A percentile compares a stretch with the other conserved stretches of the same genome.
phyloP scores from a whole-genome alignment of 2,888 invertebrate genomes.

The Clostera curtula region DNA sequence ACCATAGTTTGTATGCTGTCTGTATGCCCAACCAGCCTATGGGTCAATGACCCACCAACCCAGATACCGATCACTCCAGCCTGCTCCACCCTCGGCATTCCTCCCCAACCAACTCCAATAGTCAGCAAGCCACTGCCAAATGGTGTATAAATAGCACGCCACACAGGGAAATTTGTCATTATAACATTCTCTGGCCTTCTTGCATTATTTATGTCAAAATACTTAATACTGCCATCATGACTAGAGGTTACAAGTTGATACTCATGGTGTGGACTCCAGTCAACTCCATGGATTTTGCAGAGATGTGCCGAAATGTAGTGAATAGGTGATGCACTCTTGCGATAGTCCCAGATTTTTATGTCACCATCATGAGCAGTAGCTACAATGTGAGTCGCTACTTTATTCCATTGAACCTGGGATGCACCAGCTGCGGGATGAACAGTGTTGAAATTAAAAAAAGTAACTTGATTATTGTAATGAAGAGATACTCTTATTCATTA shows the following conservation, averaged over 20 bases:
- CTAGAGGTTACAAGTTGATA: slow-evolving; percentile 92
- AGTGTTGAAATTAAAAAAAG: too few relatives aligned
- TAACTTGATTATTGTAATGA: too few relatives aligned
- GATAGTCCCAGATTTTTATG: slow-evolving; percentile 95
- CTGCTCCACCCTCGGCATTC: slow-evolving; percentile 85
- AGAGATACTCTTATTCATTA: too few relatives aligned
- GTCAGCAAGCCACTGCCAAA: slow-evolving; percentile 95
- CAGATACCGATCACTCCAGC: slow-evolving; percentile 74
- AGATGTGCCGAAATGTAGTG: slow-evolving; percentile 96
- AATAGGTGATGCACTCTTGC: slow-evolving; percentile 89
- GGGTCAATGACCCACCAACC: slow-evolving; percentile 81
- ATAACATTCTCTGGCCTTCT: slow-evolving; percentile 89
- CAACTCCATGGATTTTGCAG: slow-evolving; percentile 91
- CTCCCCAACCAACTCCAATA: slow-evolving; percentile 92
- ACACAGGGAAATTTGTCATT: slow-evolving; percentile 90
- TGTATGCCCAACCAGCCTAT: slow-evolving; percentile 94
- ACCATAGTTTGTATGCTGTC: slow-evolving; percentile 97
- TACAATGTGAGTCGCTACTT: slow-evolving; percentile 85
- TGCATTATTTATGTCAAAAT: slow-evolving; percentile 92
- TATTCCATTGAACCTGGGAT: slow-evolving; percentile 96
- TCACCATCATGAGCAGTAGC: slow-evolving; percentile 98
- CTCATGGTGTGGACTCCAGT: slow-evolving; percentile 93
- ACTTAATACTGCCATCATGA: slow-evolving; percentile 96
- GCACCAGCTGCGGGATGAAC: slow-evolving; percentile 80
- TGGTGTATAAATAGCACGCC: slow-evolving; percentile 95